Evolutionary conservation across 2,113 vertebrate species (phyloP), one percentile per base, ranked within the genome.

Genomic region (Dolichallabes microphthalmus): DNA sequence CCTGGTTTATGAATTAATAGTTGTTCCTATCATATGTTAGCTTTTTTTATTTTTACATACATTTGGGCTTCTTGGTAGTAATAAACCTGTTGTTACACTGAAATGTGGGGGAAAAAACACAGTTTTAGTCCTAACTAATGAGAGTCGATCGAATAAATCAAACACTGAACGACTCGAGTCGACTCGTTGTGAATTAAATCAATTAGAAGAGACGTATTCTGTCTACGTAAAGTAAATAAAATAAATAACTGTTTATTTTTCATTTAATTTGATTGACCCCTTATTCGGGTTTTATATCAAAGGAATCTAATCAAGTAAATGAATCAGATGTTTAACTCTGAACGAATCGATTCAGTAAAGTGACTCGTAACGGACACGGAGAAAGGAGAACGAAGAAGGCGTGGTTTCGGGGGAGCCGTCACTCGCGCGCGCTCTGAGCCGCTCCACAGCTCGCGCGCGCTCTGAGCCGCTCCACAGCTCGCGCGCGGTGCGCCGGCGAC

Each of bases 351-450:
- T 22, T 82, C 39, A 22, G 15, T 52, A 3, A 66, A 53, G 61
- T 20, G 61, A 82, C 8, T 66, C 80, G 39, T 9, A 15, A 50
- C 32, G 22, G 25, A 15, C 50, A 2, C 17, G 11, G 10, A 15
- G 19, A 39, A 25, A 14, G 32, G n/a, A 20, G 27, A 25, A 1
- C 6, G 39, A 45, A 22, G 73, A 17, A 35, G 83, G 83, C 83
- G 83, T 77, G 83, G 83, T 61, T 66, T 66, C 61, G 7, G 61
- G 61, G 35, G 13, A 45, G 53, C 73, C 66, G 57, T 79, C 76
- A 39, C 19, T 79, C 76, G 27, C 1, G 25, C 82, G 25, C 68
- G 55, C 82, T 30, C 63, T 55, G 45, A 76, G 27, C 58, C 17
- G 52, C n/a, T 17, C 32, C 12, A 17, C 58, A n/a, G 71, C 71